Conservation (phyloP, 1,140 invertebrate genomes). For the Megalonaias nervosa region DNA sequence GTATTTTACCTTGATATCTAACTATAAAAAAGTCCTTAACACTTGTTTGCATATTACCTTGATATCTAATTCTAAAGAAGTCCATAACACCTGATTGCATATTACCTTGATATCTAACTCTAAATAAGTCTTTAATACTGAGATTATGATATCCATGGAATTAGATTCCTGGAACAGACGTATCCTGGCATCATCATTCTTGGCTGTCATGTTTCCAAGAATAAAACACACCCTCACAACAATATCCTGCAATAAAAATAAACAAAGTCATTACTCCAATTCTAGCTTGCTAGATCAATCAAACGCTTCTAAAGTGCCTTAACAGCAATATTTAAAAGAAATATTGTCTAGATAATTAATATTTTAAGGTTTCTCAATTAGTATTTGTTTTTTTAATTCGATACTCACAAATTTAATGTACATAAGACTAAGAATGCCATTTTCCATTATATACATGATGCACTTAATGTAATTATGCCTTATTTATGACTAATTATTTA, state of each 20-base stretch:
- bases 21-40: conserved; percentile 76
- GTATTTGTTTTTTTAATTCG: neutral
- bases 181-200: conserved; percentile 78
- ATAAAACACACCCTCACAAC: conserved; percentile 83
- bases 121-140: conserved; percentile 77
- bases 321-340: no score
- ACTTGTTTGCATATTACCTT: conserved; percentile 64
- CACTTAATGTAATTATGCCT: no score
- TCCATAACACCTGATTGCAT: conserved; percentile 71
- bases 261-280: neutral
- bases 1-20: conserved; percentile 59
- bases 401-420: neutral
- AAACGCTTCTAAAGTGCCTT: no score
- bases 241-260: conserved; percentile 72
- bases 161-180: conserved; percentile 76
- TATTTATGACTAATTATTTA: no score
- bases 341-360: no score
- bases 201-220: conserved; percentile 84
- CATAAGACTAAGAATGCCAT: no score
- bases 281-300: no score
- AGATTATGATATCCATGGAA: conserved; percentile 74
- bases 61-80: conserved; percentile 74
- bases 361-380: neutral
- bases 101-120: conserved; percentile 70
- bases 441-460: no score